Percentiles rank a stretch among this genome's conserved stretches.
Conservation (phyloP, 1,140 invertebrate species). For the Temnothorax curvispinosus region DNA sequence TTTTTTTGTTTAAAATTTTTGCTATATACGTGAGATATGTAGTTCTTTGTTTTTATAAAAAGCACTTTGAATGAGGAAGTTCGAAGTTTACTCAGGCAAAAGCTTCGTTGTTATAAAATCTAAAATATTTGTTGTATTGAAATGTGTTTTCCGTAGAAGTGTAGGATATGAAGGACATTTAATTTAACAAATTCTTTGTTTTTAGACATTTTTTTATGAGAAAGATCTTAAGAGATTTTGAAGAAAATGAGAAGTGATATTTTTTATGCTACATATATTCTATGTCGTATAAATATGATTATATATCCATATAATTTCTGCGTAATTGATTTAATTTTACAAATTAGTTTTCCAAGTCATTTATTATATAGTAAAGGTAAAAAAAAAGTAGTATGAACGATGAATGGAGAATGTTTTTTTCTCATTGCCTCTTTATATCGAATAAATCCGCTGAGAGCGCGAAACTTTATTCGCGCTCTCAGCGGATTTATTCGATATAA, state of each 20-base stretch:
- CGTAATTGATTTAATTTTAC: background rate
- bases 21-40: background rate
- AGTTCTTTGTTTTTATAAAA: slow-evolving; percentile 23
- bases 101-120: slow-evolving; percentile 10
- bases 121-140: slow-evolving; percentile 23
- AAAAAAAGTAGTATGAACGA: background rate
- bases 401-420: background rate
- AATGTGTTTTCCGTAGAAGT: background rate
- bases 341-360: background rate
- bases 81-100: background rate
- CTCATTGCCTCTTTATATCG: background rate
- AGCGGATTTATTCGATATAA: background rate
- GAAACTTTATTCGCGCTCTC: background rate
- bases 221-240: background rate
- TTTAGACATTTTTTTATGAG: background rate
- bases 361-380: background rate
- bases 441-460: background rate
- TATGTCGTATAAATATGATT: background rate
- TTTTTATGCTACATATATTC: background rate
- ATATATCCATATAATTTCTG: background rate
- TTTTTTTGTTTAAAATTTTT: slow-evolving; percentile 17
- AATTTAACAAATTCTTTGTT: background rate
- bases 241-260: background rate
- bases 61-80: background rate
- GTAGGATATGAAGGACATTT: background rate